Evolutionary conservation across 1,140 invertebrate genomes (phyloP), one percentile per base, ranked within the genome.

Genomic region (Pygmarrhopalites habei): DNA sequence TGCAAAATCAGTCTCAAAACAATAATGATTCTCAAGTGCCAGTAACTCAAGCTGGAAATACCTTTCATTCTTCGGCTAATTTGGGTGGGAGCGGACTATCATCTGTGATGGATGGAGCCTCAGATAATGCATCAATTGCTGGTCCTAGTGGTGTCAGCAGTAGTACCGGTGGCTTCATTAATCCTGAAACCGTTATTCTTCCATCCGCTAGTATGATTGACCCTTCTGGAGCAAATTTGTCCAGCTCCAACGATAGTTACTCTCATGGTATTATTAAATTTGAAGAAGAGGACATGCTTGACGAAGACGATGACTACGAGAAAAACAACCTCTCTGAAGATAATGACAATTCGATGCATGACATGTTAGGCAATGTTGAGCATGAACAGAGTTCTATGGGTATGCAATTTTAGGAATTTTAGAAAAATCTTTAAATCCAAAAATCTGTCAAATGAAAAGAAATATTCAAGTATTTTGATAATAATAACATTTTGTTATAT

Each of bases 271-370:
- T 69, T 1, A 41, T 65, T 4, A 67, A 70, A 41, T 67, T 62
- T 47, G 69, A 70, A 55, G 63, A 65, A 3, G 65, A 67, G 17
- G 43, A 58, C 15, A 43, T 60, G 4, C 14, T 62, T 43, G 63
- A 65, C 14, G 69, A 66, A 1, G 62, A 67, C n/a, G 63, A 70
- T 21, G 64, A 67, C n/a, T 55, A 67, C 15, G 56, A 62, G 12
- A 64, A 59, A 29, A 65, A 44, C 32, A 39, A 59, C 14, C 21
- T 60, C 19, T 62, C 62, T 23, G 68, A 70, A 55, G 68, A 70
- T 43, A 70, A 69, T 59, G 68, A 66, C 19, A 62, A 65, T 25
- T 66, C 65, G n/a, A 60, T 62, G 35, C 60, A 64, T 35, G 68
- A 70, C 41, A 64, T 68, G 52, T 39, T 64, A 14, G 59, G 60